A percentile compares a stretch with the other conserved stretches of the same genome.
Evolutionary conservation across 2,888 invertebrate genomes (phyloP).

Genomic region (Drosophila sordidula): DNA sequence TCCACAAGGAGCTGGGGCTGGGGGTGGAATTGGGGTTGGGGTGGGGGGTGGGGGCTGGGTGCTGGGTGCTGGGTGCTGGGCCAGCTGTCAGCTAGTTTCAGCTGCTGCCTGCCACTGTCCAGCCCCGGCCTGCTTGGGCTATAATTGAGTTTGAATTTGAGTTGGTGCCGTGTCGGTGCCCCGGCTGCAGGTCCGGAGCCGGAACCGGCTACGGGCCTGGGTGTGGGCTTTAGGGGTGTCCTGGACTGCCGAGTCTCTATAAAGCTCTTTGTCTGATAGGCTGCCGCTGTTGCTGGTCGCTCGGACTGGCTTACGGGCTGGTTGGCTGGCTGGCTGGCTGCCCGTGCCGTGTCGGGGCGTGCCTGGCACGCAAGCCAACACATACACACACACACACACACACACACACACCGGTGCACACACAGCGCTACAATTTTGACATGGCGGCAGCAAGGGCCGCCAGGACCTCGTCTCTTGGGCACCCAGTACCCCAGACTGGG

Average conservation of each 20-base stretch:
- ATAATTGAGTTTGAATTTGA: constrained; percentile 50
- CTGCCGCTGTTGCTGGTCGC: constrained; percentile 54
- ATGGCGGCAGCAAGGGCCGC: constrained; percentile 39
- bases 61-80: not conserved
- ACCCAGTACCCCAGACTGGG: constrained; percentile 58
- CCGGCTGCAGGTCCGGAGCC: constrained; percentile 1
- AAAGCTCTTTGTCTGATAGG: constrained; percentile 64
- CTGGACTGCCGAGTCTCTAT: constrained; percentile 35
- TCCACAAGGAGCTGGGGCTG: not conserved
- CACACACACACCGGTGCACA: constrained; percentile 9
- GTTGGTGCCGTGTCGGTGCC: not conserved
- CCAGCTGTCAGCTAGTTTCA: constrained; percentile 11
- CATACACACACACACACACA: constrained; percentile 37
- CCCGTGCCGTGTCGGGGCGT: constrained; percentile 71
- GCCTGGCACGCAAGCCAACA: constrained; percentile 74
- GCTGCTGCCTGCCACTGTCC: constrained; percentile 33
- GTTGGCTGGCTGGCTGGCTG: constrained; percentile 50
- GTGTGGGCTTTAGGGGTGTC: not conserved
- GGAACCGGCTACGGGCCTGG: not conserved
- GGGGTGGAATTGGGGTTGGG: no score
- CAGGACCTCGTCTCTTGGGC: constrained; percentile 18
- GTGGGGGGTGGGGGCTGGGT: not conserved
- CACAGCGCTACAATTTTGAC: constrained; percentile 57
- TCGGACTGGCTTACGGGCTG: constrained; percentile 53
- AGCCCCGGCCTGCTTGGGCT: constrained; percentile 12